Base-by-base conservation (phyloP, 2,888 invertebrate species). In the Agrochola lota region DNA sequence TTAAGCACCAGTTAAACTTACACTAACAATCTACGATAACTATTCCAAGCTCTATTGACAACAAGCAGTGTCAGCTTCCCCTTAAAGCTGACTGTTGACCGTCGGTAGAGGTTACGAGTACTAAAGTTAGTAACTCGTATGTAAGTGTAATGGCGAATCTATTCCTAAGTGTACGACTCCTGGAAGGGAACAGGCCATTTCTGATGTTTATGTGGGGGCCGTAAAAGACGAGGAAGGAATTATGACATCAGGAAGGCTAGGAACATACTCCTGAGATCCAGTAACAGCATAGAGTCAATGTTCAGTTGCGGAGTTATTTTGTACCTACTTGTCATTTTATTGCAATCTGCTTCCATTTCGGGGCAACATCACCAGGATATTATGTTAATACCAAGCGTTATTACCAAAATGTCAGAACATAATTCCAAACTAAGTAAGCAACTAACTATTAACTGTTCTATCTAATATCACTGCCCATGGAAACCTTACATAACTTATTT, bases 11-110 rank as follows among this genome's bases (percentile, higher is more conserved):
- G 20, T 49, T 55, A 8, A 71, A 81, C 82, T 64, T 20, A 30
- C 49, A 70, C 68, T 73, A 83, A 83, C 83, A 73, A 62, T 62
- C 80, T 52, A 57, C 35, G 68, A 17, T 75, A 84, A 62, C 69
- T 84, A 46, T 70, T 69, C 43, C 15, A 62, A 74, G 62, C 66
- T 62, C 49, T 40, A 57, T 57, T 62, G 83, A 70, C 78, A 71
- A 43, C 55, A 60, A 72, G 69, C 57, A 17, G 60, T 20, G 78
- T 81, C 74, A 78, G 81, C 74, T 55, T 55, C 60, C n/a, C n/a
- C 49, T 60, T 46, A 59, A 20, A 69, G 9, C 60, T 62, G 66
- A 66, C 64, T 57, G 59, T 49, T 23, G 49, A 12, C 59, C 17
- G 49, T 20, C 17, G 30, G 43, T 23, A 23, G 55, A 71, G 55